These are phyloP conservation scores for Tenthredo livida DNA, from an alignment of 2,888 invertebrate species.

Conservation along the genomic window DNA sequence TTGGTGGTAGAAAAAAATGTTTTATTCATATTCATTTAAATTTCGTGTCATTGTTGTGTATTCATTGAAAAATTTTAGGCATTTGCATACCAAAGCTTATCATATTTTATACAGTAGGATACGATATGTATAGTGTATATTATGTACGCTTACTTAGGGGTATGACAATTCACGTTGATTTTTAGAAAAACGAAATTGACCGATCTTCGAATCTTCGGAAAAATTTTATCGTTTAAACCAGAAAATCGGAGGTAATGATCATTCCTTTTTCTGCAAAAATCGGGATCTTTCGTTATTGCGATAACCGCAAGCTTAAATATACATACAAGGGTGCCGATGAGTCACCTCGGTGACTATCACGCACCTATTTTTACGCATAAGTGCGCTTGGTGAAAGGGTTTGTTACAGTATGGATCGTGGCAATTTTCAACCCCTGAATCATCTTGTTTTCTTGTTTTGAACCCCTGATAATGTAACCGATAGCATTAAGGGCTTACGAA, in stretches of 20 bases:
- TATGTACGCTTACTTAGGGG: neutral
- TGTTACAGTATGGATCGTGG: constrained; percentile 29
- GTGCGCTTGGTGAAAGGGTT: neutral
- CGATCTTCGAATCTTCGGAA: neutral
- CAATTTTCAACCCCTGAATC: neutral
- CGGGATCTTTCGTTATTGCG: neutral
- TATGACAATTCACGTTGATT: neutral
- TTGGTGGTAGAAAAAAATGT: neutral
- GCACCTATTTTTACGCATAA: constrained; percentile 23
- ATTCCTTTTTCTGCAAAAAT: neutral
- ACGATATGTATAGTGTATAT: neutral
- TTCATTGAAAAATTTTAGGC: neutral
- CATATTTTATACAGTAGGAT: neutral
- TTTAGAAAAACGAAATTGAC: neutral
- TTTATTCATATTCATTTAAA: constrained; percentile 8
- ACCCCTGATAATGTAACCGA: neutral
- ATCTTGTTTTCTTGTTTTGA: neutral
- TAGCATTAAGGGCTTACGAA: neutral
- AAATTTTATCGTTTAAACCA: neutral
- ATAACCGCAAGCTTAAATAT: neutral
- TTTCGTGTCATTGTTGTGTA: neutral
- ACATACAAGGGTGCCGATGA: neutral
- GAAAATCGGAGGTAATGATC: neutral
- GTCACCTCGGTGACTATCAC: constrained; percentile 1
- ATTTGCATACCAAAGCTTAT: constrained; percentile 17